Evolutionary conservation across 2,797 vertebrate genomes (phyloP).

Genomic region (Muscicapa comitata): DNA sequence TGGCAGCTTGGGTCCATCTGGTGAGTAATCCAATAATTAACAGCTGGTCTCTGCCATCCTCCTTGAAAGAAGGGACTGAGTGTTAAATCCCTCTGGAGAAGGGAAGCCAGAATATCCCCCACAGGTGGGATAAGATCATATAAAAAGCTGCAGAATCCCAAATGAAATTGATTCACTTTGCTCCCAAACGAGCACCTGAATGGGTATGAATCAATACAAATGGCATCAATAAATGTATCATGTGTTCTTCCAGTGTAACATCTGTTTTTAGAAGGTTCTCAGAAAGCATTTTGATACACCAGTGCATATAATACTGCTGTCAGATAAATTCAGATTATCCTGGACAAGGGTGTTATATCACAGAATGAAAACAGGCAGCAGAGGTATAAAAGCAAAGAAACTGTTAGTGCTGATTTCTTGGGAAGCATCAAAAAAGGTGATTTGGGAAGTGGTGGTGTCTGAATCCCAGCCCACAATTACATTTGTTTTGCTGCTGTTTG

Average conservation of each 20-base stretch:
- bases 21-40: background rate
- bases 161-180: background rate
- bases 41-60: background rate
- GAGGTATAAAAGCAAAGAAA: background rate
- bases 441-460: background rate
- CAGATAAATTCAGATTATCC: background rate
- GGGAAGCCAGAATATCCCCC: background rate
- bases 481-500: background rate
- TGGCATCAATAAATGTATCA: background rate
- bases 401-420: background rate
- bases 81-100: background rate
- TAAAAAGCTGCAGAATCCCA: background rate
- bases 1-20: background rate
- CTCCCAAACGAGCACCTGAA: background rate
- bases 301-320: background rate
- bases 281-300: background rate
- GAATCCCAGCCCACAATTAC: background rate
- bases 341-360: background rate
- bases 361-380: background rate
- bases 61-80: background rate
- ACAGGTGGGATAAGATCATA: background rate
- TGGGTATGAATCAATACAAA: background rate
- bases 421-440: background rate
- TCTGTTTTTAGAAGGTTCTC: background rate
- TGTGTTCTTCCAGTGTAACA: background rate